Evolutionary conservation across 2,888 invertebrate genomes (phyloP).

Genomic region (Eretmocerus hayati): DNA sequence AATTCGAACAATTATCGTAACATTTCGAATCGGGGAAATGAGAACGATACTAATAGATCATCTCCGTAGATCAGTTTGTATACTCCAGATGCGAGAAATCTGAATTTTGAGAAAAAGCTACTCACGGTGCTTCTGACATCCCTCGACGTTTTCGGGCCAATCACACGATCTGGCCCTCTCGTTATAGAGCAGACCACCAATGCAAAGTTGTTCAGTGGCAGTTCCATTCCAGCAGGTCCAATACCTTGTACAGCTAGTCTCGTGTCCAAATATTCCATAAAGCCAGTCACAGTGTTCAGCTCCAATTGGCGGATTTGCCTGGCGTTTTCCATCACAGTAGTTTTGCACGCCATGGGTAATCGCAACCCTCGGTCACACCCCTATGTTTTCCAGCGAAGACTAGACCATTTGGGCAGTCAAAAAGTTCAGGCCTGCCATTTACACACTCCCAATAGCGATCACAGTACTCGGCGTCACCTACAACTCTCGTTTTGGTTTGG

Average conservation of each 20-base stretch:
- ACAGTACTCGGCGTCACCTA: constrained; percentile 74
- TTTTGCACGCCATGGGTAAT: constrained; percentile 85
- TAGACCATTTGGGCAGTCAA: constrained; percentile 85
- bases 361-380: constrained; percentile 83
- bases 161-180: constrained; percentile 87
- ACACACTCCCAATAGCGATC: constrained; percentile 84
- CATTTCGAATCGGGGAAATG: neutral
- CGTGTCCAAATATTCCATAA: constrained; percentile 89
- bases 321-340: constrained; percentile 77
- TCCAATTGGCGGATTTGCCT: constrained; percentile 72
- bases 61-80: no score
- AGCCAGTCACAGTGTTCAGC: constrained; percentile 88
- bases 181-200: constrained; percentile 84
- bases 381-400: constrained; percentile 84
- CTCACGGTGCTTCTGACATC: constrained; percentile 92
- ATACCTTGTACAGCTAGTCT: constrained; percentile 86
- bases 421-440: constrained; percentile 71
- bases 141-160: constrained; percentile 90
- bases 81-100: no score
- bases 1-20: neutral
- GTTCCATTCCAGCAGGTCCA: constrained; percentile 96
- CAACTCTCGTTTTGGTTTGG: constrained; percentile 68
- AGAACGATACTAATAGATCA: no score
- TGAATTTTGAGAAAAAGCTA: no score
- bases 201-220: constrained; percentile 84